Evolutionary conservation across 2,113 vertebrate genomes (phyloP).

Genomic region (Podarcis muralis): DNA sequence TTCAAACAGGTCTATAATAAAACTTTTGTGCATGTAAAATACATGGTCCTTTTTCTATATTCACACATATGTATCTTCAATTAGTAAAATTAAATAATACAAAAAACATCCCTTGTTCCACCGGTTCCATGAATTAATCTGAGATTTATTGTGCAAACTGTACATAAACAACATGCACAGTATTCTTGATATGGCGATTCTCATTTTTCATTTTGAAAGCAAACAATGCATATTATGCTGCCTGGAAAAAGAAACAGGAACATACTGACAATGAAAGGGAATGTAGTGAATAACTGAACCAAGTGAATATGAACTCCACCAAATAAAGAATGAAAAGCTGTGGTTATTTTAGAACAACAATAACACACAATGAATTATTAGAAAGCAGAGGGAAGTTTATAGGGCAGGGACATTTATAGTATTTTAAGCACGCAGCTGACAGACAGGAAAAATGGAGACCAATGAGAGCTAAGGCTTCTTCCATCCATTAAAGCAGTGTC

Average conservation of each 20-base stretch:
- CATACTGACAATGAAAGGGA: background rate
- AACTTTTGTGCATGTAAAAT: background rate
- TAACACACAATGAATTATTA: background rate
- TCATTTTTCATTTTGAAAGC: background rate
- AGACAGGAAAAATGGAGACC: background rate
- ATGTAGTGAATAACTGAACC: background rate
- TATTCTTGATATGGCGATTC: background rate
- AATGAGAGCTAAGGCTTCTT: background rate
- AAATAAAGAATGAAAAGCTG: background rate
- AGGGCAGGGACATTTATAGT: background rate
- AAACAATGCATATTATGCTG: background rate
- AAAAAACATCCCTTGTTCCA: background rate
- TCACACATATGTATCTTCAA: background rate
- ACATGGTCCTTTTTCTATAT: background rate
- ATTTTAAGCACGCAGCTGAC: no score
- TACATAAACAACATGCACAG: background rate
- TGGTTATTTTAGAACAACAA: constrained; percentile 5
- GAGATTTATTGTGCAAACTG: background rate
- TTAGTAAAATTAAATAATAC: background rate
- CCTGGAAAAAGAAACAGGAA: background rate
- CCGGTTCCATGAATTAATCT: background rate
- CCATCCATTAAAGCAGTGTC: background rate
- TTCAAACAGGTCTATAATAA: background rate
- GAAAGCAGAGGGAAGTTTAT: background rate
- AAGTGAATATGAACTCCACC: background rate